Conservation (phyloP, 2,113 vertebrate genomes). For the Mionectes macconnelli region DNA sequence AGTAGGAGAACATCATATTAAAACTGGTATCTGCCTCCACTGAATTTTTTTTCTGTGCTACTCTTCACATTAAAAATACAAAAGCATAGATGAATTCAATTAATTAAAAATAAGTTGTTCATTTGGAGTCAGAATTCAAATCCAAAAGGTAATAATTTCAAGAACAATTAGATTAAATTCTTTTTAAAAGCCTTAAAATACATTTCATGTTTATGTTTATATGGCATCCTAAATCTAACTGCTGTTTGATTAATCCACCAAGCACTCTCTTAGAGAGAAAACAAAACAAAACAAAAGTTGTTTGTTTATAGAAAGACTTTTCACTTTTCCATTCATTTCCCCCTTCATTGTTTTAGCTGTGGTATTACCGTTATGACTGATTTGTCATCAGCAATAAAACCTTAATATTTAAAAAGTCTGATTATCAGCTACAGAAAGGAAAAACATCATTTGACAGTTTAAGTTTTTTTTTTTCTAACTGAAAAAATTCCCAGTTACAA, state of each 20-base stretch:
- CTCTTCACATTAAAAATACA: slow-evolving; percentile 58
- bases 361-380: background rate
- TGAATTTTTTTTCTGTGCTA: background rate
- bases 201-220: background rate
- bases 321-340: background rate
- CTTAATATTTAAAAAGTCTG: background rate
- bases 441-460: background rate
- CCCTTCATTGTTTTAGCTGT: background rate
- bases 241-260: background rate
- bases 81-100: slow-evolving; percentile 55
- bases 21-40: slow-evolving; percentile 12
- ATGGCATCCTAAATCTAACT: background rate
- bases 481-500: background rate
- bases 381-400: background rate
- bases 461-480: background rate
- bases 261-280: background rate
- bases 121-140: slow-evolving; percentile 4
- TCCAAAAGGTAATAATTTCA: slow-evolving; percentile 15
- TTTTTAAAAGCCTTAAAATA: background rate
- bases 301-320: background rate
- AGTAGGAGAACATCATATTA: slow-evolving; percentile 24
- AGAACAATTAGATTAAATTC: background rate
- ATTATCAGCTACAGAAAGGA: background rate
- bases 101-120: slow-evolving; percentile 58
- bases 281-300: background rate